A percentile compares a stretch with the other conserved stretches of the same genome.
These are phyloP conservation scores for Elmis aenea DNA, from an alignment of 2,888 invertebrate genomes.

Conservation along the genomic window DNA sequence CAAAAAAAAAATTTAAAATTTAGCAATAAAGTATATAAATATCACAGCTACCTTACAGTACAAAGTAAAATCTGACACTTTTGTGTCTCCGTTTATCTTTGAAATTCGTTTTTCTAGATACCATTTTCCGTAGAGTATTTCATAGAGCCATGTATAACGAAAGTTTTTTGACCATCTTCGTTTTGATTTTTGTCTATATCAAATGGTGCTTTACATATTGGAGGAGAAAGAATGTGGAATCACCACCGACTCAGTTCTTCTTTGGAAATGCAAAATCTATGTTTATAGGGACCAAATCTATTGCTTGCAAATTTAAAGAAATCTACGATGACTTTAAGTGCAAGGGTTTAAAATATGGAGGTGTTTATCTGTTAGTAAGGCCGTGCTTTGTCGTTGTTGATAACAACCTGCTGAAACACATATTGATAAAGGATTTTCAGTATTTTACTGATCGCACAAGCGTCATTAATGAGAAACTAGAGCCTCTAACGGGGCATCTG, in stretches of 20 bases:
- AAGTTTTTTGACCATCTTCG: conserved; percentile 11
- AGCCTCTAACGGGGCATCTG: neutral
- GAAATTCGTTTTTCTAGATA: too few relatives aligned
- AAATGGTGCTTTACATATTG: conserved; percentile 19
- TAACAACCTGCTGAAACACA: neutral
- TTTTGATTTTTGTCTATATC: conserved; percentile 6
- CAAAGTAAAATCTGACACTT: too few relatives aligned
- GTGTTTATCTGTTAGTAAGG: neutral
- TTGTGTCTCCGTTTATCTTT: too few relatives aligned
- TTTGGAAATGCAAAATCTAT: conserved; percentile 23
- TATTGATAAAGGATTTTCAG: neutral
- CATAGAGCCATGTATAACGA: too few relatives aligned
- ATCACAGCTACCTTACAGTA: too few relatives aligned
- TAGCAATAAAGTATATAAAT: too few relatives aligned
- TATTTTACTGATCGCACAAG: neutral
- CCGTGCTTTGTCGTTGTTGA: neutral
- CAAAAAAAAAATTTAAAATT: too few relatives aligned
- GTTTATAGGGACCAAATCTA: neutral
- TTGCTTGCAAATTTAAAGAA: neutral
- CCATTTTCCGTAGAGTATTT: too few relatives aligned
- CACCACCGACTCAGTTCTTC: conserved; percentile 23
- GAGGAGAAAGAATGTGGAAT: conserved; percentile 12
- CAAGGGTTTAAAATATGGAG: neutral
- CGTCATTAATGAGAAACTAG: neutral
- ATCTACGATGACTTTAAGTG: neutral